A percentile compares a stretch with the other conserved stretches of the same genome.
Evolutionary conservation across 1,140 invertebrate species (phyloP).

Genomic region (Drosophila orena): DNA sequence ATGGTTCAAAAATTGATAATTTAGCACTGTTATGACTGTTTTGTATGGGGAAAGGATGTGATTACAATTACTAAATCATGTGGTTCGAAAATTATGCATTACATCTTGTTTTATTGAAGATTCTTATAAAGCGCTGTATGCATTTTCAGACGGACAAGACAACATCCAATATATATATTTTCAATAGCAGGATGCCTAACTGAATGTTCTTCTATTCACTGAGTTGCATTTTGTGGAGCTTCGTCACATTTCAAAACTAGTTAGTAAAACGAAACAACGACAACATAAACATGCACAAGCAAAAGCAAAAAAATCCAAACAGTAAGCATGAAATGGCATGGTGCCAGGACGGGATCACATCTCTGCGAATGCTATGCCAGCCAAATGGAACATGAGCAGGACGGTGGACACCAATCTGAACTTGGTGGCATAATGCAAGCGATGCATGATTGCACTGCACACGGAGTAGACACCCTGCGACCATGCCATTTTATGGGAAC

Average conservation of each 20-base stretch:
- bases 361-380: background rate
- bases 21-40: too few species aligned
- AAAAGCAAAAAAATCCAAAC: background rate
- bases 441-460: background rate
- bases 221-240: too few species aligned
- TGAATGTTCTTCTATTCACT: too few species aligned
- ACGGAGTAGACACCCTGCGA: background rate
- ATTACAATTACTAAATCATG: too few species aligned
- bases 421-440: conserved; percentile 3
- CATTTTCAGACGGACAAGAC: too few species aligned
- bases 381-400: background rate
- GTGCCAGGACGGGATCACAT: background rate
- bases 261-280: conserved; percentile 6
- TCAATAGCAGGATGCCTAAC: too few species aligned
- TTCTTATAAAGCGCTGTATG: too few species aligned
- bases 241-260: background rate
- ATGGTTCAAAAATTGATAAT: too few species aligned
- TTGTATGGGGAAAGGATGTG: too few species aligned
- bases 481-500: conserved; percentile 4
- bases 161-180: too few species aligned
- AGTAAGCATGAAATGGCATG: conserved; percentile 4
- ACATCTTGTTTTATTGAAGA: too few species aligned
- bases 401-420: conserved; percentile 1
- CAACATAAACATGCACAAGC: conserved; percentile 6
- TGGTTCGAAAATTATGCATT: too few species aligned